Evolutionary conservation across 2,797 vertebrate species (phyloP), one percentile per base, ranked within the genome.

Genomic region (Eulemur rubriventer): DNA sequence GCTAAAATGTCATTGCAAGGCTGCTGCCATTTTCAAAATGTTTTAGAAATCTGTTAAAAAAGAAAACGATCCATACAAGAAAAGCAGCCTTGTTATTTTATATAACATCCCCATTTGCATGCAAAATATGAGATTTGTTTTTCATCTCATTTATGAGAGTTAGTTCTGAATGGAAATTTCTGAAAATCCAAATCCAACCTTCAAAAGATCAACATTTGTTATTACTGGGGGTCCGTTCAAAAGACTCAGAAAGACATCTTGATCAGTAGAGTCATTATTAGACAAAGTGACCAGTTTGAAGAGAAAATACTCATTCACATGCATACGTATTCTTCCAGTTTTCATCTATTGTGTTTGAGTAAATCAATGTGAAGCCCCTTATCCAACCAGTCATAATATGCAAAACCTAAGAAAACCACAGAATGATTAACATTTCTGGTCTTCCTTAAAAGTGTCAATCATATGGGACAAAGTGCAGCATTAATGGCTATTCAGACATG

Each of bases 381-480:
- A 96, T 80, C 76, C 14, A 94, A 55, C 38, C 46, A 80, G 59
- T 50, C 46, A 94, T 28, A 67, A 38, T 96, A 85, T 20, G 41
- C 59, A 97, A 96, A 87, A 52, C 20, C 75, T 86, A 92, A 28
- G 63, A 86, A 95, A 92, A 83, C 55, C 65, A 94, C 11, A 85
- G 69, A 67, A 90, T 75, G 83, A 89, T 59, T 7, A 93, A 50
- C 92, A 96, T 59, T 94, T 91, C 28, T 85, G 43, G 16, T 91
- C 70, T 83, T 76, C 87, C 43, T 76, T 79, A 84, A 91, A 94
- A 83, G 94, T 91, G n/a, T 83, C 95, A 96, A 81, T 94, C 80
- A 96, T 80, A 96, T 57, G 89, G 96, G 96, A 95, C 83, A 96
- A 97, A 97, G 97, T 97, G 96, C 95, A 97, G 96, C 95, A 97